Evolutionary conservation across 2,113 vertebrate genomes (phyloP).

Genomic region (Rhea pennata): DNA sequence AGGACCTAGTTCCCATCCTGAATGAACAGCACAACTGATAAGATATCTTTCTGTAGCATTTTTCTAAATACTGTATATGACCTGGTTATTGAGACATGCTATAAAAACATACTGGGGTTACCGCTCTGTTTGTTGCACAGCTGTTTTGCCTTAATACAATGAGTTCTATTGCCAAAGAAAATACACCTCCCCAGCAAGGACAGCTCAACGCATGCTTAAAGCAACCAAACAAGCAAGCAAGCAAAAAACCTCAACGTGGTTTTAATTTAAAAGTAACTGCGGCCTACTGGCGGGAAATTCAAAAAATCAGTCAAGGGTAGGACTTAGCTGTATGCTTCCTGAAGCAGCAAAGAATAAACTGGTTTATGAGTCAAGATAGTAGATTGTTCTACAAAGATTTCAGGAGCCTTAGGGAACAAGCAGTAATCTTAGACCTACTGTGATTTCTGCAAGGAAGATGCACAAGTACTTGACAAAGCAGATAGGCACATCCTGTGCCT

Average conservation of each 20-base stretch:
- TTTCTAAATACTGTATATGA: background rate
- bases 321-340: background rate
- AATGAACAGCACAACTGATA: background rate
- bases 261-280: background rate
- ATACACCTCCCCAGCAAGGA: background rate
- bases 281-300: background rate
- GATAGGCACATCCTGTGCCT: rapidly evolving
- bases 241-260: rapidly evolving
- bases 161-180: background rate
- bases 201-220: background rate
- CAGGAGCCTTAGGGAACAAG: background rate
- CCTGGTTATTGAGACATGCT: background rate
- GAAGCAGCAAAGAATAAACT: background rate
- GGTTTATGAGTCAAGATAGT: background rate
- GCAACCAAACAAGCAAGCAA: background rate
- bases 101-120: background rate
- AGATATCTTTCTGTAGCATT: background rate
- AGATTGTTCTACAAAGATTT: background rate
- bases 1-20: background rate
- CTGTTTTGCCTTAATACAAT: background rate
- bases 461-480: rapidly evolving
- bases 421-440: background rate
- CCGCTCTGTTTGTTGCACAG: background rate
- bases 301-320: background rate
- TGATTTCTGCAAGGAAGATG: background rate